Percentiles rank a stretch among this genome's conserved stretches.
Evolutionary conservation across 2,113 vertebrate species (phyloP).

Genomic region (Saccopteryx bilineata): DNA sequence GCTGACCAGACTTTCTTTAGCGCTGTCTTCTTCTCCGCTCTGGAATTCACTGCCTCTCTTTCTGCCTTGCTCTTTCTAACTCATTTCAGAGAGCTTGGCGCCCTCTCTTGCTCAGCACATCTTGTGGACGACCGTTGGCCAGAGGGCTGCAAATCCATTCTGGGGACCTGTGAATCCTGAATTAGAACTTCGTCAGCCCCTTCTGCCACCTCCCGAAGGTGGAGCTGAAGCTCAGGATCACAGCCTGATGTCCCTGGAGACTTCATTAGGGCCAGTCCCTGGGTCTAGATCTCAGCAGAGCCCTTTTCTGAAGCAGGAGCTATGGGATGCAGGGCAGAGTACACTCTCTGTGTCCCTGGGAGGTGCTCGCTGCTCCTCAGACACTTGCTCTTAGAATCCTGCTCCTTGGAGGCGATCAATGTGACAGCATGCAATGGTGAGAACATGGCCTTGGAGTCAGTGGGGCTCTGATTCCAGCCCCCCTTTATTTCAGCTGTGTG

Average conservation of each 20-base stretch:
- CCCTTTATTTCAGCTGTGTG: background rate
- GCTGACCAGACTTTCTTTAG: background rate
- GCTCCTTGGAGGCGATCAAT: background rate
- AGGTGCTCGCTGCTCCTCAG: background rate
- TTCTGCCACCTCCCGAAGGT: background rate
- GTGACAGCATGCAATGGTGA: accelerated
- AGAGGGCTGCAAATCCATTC: background rate
- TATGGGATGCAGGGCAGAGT: background rate
- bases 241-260: background rate
- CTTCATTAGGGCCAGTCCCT: slow-evolving; percentile 49
- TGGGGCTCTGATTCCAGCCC: background rate
- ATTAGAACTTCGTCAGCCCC: background rate
- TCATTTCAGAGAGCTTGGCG: background rate
- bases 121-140: background rate
- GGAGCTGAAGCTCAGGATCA: background rate
- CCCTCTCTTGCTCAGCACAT: background rate
- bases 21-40: accelerated
- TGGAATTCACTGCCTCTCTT: background rate
- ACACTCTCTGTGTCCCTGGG: background rate
- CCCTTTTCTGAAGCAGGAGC: background rate
- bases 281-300: background rate
- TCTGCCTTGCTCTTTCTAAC: background rate
- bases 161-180: background rate
- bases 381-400: background rate
- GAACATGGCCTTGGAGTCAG: background rate